Evolutionary conservation across 2,888 invertebrate genomes (phyloP).

Genomic region (Xanthia icteritia): DNA sequence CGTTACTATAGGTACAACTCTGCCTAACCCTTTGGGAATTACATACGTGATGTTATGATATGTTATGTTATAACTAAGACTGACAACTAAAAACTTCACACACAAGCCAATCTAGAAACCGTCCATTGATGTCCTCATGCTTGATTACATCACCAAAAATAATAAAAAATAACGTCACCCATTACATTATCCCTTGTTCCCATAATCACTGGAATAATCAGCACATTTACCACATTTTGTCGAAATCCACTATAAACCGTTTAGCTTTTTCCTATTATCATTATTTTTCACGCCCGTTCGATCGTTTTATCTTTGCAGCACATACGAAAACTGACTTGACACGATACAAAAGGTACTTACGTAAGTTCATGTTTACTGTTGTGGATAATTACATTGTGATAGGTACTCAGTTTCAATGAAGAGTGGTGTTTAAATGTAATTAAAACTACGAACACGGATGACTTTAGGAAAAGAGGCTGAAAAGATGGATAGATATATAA

Average conservation of each 20-base stretch:
- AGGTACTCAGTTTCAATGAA: neutral
- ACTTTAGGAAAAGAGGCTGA: too few relatives aligned
- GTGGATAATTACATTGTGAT: neutral
- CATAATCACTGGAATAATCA: too few relatives aligned
- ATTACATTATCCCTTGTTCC: constrained; percentile 12
- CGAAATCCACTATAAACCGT: constrained; percentile 16
- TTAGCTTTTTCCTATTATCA: constrained; percentile 4
- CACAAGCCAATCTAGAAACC: neutral
- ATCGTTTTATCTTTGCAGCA: constrained; percentile 44
- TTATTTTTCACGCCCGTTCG: constrained; percentile 49
- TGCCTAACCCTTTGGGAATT: too few relatives aligned
- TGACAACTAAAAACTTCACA: neutral
- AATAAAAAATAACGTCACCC: constrained; percentile 10
- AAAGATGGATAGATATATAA: too few relatives aligned
- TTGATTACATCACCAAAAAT: too few relatives aligned
- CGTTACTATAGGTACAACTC: too few relatives aligned
- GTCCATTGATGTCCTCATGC: neutral
- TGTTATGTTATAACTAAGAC: too few relatives aligned
- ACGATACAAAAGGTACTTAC: neutral
- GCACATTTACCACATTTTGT: too few relatives aligned
- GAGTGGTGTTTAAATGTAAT: too few relatives aligned
- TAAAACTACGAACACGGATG: too few relatives aligned
- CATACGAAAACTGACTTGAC: constrained; percentile 15
- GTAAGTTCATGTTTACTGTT: neutral
- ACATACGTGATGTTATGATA: too few relatives aligned